Percentiles rank a stretch among this genome's conserved stretches.
Conservation (phyloP, 2,888 invertebrate species). For the Pyrochroa serraticornis region DNA sequence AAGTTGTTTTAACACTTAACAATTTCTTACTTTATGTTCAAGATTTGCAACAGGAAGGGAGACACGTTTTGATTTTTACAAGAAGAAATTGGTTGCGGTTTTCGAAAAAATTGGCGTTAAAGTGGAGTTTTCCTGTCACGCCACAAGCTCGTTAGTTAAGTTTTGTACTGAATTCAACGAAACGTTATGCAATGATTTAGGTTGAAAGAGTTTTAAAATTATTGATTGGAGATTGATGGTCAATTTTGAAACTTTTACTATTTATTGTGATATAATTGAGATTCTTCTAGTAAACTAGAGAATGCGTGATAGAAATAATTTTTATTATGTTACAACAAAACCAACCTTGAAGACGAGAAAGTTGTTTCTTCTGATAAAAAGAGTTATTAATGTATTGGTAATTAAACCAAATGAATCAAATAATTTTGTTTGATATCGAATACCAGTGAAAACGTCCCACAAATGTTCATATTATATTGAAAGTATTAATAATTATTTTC, state of each 20-base stretch:
- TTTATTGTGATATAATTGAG: background rate
- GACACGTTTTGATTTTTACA: background rate
- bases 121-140: slow-evolving; percentile 13
- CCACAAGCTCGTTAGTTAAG: background rate
- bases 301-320: too few species aligned
- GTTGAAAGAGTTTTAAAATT: background rate
- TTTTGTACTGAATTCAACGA: slow-evolving; percentile 4
- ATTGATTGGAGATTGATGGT: background rate
- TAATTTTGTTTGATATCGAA: too few species aligned
- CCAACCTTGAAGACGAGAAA: too few species aligned
- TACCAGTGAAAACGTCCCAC: too few species aligned
- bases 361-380: too few species aligned
- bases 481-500: too few species aligned
- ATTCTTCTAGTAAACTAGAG: background rate
- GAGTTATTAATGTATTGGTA: too few species aligned
- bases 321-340: too few species aligned
- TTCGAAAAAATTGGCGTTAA: background rate
- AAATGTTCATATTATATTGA: too few species aligned
- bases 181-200: slow-evolving; percentile 12
- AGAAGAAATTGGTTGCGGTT: background rate
- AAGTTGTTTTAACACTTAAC: too few species aligned
- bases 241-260: background rate
- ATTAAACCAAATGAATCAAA: too few species aligned
- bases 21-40: background rate
- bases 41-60: slow-evolving; percentile 3